Evolutionary conservation across 1,140 invertebrate species (phyloP).

Genomic region (Meloidogyne exigua): DNA sequence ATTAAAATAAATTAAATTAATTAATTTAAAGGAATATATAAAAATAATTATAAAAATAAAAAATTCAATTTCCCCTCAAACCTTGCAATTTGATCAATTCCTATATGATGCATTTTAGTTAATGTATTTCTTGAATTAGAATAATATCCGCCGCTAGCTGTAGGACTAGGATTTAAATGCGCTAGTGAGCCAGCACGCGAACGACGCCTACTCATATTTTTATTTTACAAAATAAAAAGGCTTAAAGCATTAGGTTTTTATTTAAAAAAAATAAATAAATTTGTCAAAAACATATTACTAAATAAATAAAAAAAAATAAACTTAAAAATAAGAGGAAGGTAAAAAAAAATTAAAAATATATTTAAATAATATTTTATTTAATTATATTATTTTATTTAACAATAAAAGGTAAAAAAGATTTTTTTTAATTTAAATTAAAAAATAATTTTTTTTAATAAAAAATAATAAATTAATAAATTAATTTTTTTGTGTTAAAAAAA

Average conservation of each 20-base stretch:
- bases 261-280: not conserved
- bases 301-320: not conserved
- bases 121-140: not conserved
- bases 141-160: not conserved
- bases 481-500: no score
- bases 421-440: no score
- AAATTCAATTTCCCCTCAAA: not conserved
- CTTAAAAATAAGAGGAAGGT: not conserved
- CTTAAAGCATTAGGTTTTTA: not conserved
- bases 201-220: not conserved
- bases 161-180: not conserved
- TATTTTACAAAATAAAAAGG: not conserved
- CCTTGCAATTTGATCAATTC: slow-evolving; percentile 20
- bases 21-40: not conserved
- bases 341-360: no score
- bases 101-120: not conserved
- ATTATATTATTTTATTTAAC: no score
- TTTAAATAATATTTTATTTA: no score
- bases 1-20: not conserved
- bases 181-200: not conserved
- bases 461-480: no score
- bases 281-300: not conserved
- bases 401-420: no score
- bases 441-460: no score
- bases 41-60: not conserved